Evolutionary conservation across 1,140 invertebrate genomes (phyloP).

Genomic region (Drosophila mojavensis): DNA sequence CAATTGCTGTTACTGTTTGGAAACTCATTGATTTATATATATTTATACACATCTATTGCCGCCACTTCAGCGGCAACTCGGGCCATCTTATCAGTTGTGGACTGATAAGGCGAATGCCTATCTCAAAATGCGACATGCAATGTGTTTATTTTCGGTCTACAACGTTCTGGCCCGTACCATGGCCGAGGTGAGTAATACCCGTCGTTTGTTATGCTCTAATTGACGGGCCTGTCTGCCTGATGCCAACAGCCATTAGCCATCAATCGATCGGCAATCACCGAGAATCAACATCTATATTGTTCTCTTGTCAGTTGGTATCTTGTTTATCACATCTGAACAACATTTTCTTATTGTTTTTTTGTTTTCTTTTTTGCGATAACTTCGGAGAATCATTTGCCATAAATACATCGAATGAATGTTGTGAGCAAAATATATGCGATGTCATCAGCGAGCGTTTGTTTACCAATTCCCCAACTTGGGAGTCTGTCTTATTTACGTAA

Average conservation of each 20-base stretch:
- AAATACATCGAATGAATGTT: constrained; percentile 31
- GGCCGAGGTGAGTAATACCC: constrained; percentile 41
- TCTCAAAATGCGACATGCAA: constrained; percentile 41
- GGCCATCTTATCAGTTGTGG: constrained; percentile 42
- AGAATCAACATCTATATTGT: constrained; percentile 43
- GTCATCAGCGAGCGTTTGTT: constrained; percentile 28
- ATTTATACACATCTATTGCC: constrained; percentile 66
- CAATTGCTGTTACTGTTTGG: constrained; percentile 67
- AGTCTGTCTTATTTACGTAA: constrained; percentile 22
- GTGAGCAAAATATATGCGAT: constrained; percentile 18
- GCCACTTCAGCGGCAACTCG: constrained; percentile 31
- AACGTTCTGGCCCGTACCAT: constrained; percentile 44
- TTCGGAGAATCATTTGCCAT: constrained; percentile 52
- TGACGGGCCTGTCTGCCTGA: constrained; percentile 21
- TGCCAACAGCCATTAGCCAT: constrained; percentile 28
- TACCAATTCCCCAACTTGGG: background rate
- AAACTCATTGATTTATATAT: constrained; percentile 72
- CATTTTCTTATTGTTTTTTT: constrained; percentile 18
- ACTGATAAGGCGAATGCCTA: constrained; percentile 42
- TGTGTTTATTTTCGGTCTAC: constrained; percentile 51
- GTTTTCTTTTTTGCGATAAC: constrained; percentile 30
- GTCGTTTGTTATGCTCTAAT: constrained; percentile 29
- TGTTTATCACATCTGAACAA: constrained; percentile 51
- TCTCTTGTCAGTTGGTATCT: constrained; percentile 43
- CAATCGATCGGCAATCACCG: constrained; percentile 29